Evolutionary conservation across 2,888 invertebrate species (phyloP), one percentile per base, ranked within the genome.

Genomic region (Ganaspis brasiliensis): DNA sequence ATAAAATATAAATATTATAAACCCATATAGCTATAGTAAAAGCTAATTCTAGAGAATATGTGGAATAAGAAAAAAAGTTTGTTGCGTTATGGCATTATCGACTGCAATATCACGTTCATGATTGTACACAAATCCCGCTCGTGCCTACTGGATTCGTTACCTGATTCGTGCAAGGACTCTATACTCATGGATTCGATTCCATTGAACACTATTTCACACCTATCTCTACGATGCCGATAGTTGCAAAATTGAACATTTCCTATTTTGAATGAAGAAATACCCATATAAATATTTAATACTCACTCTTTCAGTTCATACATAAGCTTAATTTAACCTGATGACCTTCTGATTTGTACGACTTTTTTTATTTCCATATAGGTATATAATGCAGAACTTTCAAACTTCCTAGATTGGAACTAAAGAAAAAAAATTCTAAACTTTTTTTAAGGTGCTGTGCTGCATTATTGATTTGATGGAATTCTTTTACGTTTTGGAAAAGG

Each of bases 241-340:
- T 63, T 63, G 37, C 63, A 40, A 63, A 63, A 63, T 63, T 63
- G 37, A 63, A 63, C 19, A 9, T 59, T 59, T 9, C 59, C 59
- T 59, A 63, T 40, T 63, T 19, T n/a, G 6, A 63, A 63, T 63
- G 63, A 2, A 40, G 63, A 21, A 63, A 63, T 63, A 40, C 35
- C 14, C 49, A 49, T 21, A 63, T 37, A 63, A 16, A 31, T 61
- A 63, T 16, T 2, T 19, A 37, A 37, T 21, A 63, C 37, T 63
- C 37, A 35, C 31, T n/a, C 16, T 21, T 19, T 14, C 19, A 21
- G 14, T 57, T 26, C 26, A 26, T 21, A 63, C 24, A n/a, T n/a
- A 40, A 21, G 4, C 12, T 40, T 19, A 40, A 40, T 61, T 63
- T 14, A 21, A 63, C 57, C 26, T n/a, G 3, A 57, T 26, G 31